Percentiles rank a stretch among this genome's conserved stretches.
Evolutionary conservation across 1,140 invertebrate species (phyloP).

Genomic region (Drosophila lacteicornis): DNA sequence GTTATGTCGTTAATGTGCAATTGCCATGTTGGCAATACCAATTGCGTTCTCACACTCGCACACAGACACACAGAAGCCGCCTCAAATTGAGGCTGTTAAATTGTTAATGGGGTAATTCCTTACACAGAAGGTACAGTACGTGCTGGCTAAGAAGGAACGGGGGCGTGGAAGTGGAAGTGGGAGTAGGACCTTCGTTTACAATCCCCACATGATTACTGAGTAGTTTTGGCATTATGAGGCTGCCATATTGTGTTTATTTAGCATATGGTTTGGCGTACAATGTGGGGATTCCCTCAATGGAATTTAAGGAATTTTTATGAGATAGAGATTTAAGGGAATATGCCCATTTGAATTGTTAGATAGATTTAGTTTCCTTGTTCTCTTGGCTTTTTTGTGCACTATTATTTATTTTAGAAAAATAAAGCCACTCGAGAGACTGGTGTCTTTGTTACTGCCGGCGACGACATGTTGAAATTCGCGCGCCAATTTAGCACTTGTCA

Average conservation of each 20-base stretch:
- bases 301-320: neutral
- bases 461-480: slow-evolving; percentile 80
- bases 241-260: slow-evolving; percentile 9
- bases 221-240: slow-evolving; percentile 19
- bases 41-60: slow-evolving; percentile 38
- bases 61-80: slow-evolving; percentile 41
- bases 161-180: neutral
- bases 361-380: neutral
- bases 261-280: slow-evolving; percentile 6
- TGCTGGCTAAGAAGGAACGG: slow-evolving; percentile 11
- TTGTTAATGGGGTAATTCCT: slow-evolving; percentile 79
- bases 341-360: too few relatives aligned
- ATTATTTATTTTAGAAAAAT: slow-evolving; percentile 9
- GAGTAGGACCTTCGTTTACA: neutral
- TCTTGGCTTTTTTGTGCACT: too few relatives aligned
- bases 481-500: slow-evolving; percentile 83
- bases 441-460: slow-evolving; percentile 71
- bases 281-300: neutral
- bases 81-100: slow-evolving; percentile 74
- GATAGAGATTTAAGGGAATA: too few relatives aligned
- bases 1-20: slow-evolving; percentile 84
- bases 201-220: slow-evolving; percentile 3
- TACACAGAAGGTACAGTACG: slow-evolving; percentile 53
- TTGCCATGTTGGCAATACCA: slow-evolving; percentile 79
- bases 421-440: slow-evolving; percentile 29